Percentiles rank a stretch among this genome's conserved stretches.
Conservation (phyloP, 2,113 vertebrate genomes). For the Noctilio leporinus region DNA sequence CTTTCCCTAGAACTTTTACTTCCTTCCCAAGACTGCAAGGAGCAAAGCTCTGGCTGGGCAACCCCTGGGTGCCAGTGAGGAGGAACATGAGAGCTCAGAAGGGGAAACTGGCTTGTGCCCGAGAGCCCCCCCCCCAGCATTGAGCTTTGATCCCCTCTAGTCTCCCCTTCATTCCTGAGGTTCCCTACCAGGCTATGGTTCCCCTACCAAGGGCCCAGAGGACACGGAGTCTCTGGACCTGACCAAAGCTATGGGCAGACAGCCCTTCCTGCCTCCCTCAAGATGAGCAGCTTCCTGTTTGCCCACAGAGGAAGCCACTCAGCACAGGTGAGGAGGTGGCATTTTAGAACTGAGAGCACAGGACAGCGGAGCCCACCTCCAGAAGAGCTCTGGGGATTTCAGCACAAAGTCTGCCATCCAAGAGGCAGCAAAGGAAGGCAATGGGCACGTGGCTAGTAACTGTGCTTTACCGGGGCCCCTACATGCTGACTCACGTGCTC, state of each 20-base stretch:
- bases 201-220: neutral
- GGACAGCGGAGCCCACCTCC: neutral
- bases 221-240: neutral
- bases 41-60: neutral
- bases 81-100: too few relatives aligned
- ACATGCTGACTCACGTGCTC: neutral
- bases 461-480: neutral
- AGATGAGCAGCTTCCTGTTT: constrained; percentile 52
- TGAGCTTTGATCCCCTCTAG: neutral
- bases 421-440: neutral
- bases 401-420: neutral
- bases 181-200: neutral
- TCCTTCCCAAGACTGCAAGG: neutral
- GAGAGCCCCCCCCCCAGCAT: neutral
- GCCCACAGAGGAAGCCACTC: neutral
- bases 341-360: neutral
- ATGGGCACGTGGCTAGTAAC: neutral
- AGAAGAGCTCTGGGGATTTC: neutral
- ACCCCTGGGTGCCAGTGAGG: neutral
- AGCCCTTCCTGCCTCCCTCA: neutral
- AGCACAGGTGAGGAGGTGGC: neutral
- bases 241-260: neutral
- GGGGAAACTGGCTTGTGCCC: neutral
- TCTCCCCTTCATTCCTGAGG: neutral
- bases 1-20: neutral